These are phyloP conservation scores for Laticauda colubrina DNA, from an alignment of 2,113 vertebrate genomes.

Conservation along the genomic window DNA sequence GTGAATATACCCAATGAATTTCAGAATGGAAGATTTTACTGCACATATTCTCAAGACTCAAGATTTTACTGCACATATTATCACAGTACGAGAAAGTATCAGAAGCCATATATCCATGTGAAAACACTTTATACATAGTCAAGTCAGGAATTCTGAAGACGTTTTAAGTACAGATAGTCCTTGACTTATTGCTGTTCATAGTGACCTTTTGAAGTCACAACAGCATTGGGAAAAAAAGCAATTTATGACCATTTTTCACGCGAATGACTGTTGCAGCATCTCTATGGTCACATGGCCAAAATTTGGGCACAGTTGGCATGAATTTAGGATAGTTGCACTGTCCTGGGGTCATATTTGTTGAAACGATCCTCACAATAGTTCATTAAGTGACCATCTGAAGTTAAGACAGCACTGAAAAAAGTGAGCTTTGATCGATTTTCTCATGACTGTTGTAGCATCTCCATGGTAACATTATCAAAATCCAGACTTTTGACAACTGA, in stretches of 20 bases:
- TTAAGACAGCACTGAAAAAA: neutral
- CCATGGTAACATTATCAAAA: neutral
- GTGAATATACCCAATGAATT: neutral
- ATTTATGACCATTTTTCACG: neutral
- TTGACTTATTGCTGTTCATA: neutral
- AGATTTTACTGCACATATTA: neutral
- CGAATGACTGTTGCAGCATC: neutral
- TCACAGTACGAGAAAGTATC: neutral
- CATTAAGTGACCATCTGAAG: neutral
- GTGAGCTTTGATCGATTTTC: neutral
- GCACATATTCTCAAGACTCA: neutral
- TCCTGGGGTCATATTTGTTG: neutral
- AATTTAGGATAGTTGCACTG: neutral
- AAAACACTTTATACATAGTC: neutral
- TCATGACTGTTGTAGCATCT: accelerated
- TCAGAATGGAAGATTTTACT: neutral
- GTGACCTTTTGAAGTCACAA: neutral
- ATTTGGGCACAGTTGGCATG: neutral
- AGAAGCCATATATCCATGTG: neutral
- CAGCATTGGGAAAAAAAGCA: neutral
- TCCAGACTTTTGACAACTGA: neutral
- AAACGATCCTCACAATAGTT: neutral
- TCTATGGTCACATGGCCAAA: neutral
- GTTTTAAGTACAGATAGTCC: too few relatives aligned
- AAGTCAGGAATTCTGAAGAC: neutral